Evolutionary conservation across 1,140 invertebrate species (phyloP), one percentile per base, ranked within the genome.

Genomic region (Calliopsis andreniformis): DNA sequence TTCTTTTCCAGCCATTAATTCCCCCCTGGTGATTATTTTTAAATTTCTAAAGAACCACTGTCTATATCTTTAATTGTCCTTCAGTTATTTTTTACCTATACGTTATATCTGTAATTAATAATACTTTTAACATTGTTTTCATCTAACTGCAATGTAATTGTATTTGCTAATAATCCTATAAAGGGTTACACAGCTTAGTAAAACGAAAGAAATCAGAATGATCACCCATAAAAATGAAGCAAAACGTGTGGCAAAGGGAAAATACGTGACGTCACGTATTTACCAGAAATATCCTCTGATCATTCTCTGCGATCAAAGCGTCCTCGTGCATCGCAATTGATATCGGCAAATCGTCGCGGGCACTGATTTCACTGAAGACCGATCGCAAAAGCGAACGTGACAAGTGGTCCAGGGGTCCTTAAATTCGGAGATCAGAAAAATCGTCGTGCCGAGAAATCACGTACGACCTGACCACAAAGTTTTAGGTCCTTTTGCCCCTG

Each of bases 381-480:
- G 32, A 42, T 18, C 32, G 20, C 49, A 68, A 68, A n/a, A 68
- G 49, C 32, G 49, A 35, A 51, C 64, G 45, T 55, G 64, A 68
- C 64, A 25, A 68, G 20, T 67, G 16, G 20, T 53, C 49, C 6
- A 18, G 25, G 35, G 7, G 32, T 47, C 30, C 32, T 55, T 68
- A 68, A 68, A 68, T 55, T 68, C 35, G 49, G 18, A n/a, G 23
- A 42, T 55, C 64, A 53, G 32, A 28, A 39, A 39, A 53, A 66
- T 66, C 30, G 16, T 25, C 47, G 47, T 6, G 8, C 14, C 10
- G 32, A 25, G 6, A 51, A 35, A 68, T 55, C 23, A 0, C 28
- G 10, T 25, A 10, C 10, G 23, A 7, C 35, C 4, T 23, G 32
- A 18, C 32, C 64, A n/a, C 8, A 25, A 18, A 53, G 23, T 67